These are phyloP conservation scores for Hemiprocne comata DNA, from an alignment of 2,113 vertebrate species.

Conservation along the genomic window DNA sequence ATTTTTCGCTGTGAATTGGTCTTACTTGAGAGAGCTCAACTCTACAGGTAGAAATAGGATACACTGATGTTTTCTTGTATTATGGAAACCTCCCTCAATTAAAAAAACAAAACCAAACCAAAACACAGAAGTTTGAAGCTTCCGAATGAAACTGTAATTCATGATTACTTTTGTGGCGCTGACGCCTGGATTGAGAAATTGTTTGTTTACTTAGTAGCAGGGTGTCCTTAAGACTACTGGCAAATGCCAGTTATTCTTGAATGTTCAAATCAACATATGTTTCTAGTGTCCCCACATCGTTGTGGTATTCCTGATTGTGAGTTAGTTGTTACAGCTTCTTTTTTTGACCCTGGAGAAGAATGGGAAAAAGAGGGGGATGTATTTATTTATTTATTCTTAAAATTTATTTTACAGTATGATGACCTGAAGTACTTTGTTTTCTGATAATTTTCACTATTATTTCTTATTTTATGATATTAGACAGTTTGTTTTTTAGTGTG, in stretches of 20 bases:
- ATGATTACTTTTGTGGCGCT: neutral
- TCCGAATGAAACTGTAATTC: neutral
- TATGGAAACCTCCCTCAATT: neutral
- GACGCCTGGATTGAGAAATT: neutral
- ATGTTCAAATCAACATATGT: neutral
- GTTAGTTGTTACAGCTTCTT: neutral
- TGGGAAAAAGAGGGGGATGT: neutral
- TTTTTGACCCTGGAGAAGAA: neutral
- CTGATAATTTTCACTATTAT: neutral
- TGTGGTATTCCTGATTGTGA: neutral
- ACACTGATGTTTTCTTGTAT: neutral
- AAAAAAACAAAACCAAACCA: neutral
- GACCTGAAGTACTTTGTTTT: neutral
- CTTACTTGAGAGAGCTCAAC: neutral
- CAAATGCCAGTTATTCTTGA: neutral
- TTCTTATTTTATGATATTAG: conserved; percentile 21
- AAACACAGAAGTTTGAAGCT: neutral
- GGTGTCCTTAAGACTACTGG: neutral
- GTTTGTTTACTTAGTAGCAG: neutral
- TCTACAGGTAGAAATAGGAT: neutral
- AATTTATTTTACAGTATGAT: neutral
- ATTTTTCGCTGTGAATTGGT: neutral
- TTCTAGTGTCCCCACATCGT: neutral
- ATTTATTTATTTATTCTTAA: neutral
- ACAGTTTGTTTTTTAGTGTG: neutral